A percentile compares a stretch with the other conserved stretches of the same genome.
These are phyloP conservation scores for Daphoenositta chrysoptera DNA, from an alignment of 2,113 vertebrate genomes.

Conservation along the genomic window DNA sequence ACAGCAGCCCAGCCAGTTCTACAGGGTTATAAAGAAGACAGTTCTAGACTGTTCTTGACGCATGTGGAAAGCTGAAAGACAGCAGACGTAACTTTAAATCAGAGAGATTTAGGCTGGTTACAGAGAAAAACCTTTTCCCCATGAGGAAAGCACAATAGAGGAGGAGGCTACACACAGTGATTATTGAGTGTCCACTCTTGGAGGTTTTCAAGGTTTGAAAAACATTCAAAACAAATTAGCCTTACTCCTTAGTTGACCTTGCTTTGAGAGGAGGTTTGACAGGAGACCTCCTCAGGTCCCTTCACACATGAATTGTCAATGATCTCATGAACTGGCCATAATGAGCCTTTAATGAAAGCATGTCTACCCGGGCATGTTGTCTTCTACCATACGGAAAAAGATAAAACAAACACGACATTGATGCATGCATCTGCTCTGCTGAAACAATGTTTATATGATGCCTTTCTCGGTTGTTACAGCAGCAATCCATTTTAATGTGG, in stretches of 20 bases:
- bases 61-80: neutral
- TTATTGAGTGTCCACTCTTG: neutral
- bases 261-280: neutral
- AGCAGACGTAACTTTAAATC: neutral
- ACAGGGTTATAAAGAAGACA: neutral
- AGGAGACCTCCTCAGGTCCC: neutral
- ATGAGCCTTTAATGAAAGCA: constrained; percentile 75
- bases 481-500: neutral
- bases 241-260: neutral
- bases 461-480: neutral
- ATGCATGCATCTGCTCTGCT: constrained; percentile 12
- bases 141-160: neutral
- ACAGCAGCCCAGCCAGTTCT: neutral
- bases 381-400: constrained; percentile 73
- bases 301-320: neutral
- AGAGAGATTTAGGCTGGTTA: neutral
- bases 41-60: neutral
- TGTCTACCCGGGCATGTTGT: constrained; percentile 64
- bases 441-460: constrained; percentile 10
- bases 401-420: constrained; percentile 47
- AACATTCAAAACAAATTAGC: neutral
- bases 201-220: neutral
- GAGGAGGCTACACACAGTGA: neutral
- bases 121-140: neutral
- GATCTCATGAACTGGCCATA: constrained; percentile 37